Base-by-base conservation (phyloP, 2,888 invertebrate species). In the Aphrophora alni region DNA sequence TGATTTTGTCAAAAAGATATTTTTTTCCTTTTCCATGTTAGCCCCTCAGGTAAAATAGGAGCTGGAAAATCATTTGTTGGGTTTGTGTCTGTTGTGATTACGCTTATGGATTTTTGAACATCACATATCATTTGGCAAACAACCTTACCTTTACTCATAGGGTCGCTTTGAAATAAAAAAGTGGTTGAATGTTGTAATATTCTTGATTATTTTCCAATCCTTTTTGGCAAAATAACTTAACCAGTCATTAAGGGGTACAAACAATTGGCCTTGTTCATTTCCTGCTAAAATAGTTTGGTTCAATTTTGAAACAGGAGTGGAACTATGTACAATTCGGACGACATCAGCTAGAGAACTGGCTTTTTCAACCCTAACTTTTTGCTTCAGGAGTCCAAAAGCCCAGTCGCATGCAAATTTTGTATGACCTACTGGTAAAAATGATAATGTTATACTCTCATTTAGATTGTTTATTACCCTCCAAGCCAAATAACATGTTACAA, bases 391-490 rank as follows among this genome's bases (percentile, higher is more conserved):
- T 27, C 77, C 77, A 77, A 77, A 77, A 25, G 68, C 69, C 77
- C 77, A 77, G 69, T 77, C 77, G 27, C 77, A 77, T n/a, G 69
- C 59, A 77, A 77, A 77, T 68, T 77, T 77, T 4, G 77, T 77
- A 24, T 69, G 77, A 7, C 78, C 78, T 7, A 69, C 78, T 24
- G 71, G 78, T 28, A 78, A 44, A 78, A 78, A 78, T 21, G 71
- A 78, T 71, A 71, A 21, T 17, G 78, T 78, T 10, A 78, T 78
- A 10, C 14, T 78, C 33, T 25, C 21, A 38, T 78, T 26, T 21
- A 78, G 25, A 14, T 68, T 26, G 14, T 71, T 78, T 21, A 78
- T 27, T 10, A 78, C 38, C 25, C 78, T 69, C 78, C 78, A 78
- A 33, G 69, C 69, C 7, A 74, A 24, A 14, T 74, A 82, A 14